Conservation (phyloP, 2,797 vertebrate genomes). For the Phoxinus dragarum region DNA sequence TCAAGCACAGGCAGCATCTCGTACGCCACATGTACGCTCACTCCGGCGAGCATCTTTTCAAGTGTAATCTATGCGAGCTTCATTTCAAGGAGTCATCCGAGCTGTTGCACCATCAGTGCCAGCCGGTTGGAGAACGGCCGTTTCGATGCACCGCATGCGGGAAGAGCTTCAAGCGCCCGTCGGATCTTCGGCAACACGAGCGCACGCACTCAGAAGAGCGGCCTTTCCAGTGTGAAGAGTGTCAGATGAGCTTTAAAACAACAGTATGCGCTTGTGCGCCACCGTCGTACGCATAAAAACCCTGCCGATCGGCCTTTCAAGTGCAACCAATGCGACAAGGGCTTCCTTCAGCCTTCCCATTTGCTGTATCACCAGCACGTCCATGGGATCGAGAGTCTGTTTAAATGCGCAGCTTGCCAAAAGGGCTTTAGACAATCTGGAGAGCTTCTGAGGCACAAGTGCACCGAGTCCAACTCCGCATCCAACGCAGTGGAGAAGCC, state of each 20-base stretch:
- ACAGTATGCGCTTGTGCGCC: conserved; percentile 94
- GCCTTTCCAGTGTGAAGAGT: conserved; percentile 96
- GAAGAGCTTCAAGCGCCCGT: conserved; percentile 94
- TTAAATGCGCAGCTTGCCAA: conserved; percentile 97
- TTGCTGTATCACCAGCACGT: conserved; percentile 96
- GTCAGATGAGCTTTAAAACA: conserved; percentile 99
- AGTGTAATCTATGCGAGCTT: conserved; percentile 93
- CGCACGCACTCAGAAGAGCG: conserved; percentile 95
- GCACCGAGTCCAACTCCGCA: conserved; percentile 72
- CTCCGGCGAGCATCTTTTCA: conserved; percentile 94
- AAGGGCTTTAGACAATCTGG: conserved; percentile 95
- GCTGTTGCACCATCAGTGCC: conserved; percentile 95
- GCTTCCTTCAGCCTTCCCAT: conserved; percentile 92
- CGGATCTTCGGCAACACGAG: conserved; percentile 94
- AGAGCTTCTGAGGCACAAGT: conserved; percentile 93
- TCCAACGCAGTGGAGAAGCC: conserved; percentile 81
- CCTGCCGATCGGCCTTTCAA: conserved; percentile 90
- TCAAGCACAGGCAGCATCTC: conserved; percentile 96
- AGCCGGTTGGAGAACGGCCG: conserved; percentile 90
- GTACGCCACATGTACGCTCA: conserved; percentile 98
- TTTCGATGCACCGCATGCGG: conserved; percentile 92
- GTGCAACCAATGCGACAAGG: conserved; percentile 96
- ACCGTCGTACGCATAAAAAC: conserved; percentile 93
- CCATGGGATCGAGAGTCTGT: conserved; percentile 93
- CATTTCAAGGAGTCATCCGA: conserved; percentile 97